A percentile compares a stretch with the other conserved stretches of the same genome.
phyloP scores from a whole-genome alignment of 2,797 vertebrate genomes.

The Falco naumanni region DNA sequence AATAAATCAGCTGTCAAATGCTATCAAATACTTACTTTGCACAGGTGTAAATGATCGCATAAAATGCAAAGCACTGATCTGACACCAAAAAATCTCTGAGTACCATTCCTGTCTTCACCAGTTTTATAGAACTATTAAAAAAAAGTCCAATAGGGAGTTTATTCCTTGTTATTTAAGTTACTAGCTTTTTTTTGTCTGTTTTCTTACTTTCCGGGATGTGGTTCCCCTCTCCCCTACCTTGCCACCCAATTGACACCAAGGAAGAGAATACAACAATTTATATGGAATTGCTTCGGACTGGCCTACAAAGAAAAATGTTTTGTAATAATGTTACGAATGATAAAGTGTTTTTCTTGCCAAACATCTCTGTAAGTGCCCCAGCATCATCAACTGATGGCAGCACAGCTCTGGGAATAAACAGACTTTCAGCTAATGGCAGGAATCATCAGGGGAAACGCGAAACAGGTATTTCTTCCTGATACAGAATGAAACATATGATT shows the following conservation, averaged over 20 bases:
- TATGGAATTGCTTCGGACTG: not conserved
- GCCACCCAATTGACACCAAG: not conserved
- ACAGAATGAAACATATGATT: not conserved
- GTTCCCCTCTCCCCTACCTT: not conserved
- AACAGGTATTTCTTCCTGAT: slow-evolving; percentile 28
- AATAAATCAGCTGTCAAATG: slow-evolving; percentile 61
- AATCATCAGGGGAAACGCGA: not conserved
- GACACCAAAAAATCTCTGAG: slow-evolving; percentile 7
- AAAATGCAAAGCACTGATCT: slow-evolving; percentile 39
- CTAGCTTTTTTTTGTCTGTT: not conserved
- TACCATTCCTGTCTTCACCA: not conserved
- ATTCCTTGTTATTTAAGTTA: not conserved
- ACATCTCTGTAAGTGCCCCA: slow-evolving; percentile 41
- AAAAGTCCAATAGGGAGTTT: not conserved
- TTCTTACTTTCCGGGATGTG: not conserved
- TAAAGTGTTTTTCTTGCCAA: slow-evolving; percentile 23
- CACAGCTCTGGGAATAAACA: slow-evolving; percentile 68
- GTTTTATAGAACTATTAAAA: not conserved
- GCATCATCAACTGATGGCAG: slow-evolving; percentile 69
- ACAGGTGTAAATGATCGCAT: slow-evolving; percentile 41
- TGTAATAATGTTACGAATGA: not conserved
- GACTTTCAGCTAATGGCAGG: slow-evolving; percentile 18
- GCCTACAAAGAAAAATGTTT: not conserved
- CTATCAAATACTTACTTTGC: slow-evolving; percentile 34
- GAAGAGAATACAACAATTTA: not conserved